Evolutionary conservation across 1,140 invertebrate genomes (phyloP).

Genomic region (Sycobia sp.): DNA sequence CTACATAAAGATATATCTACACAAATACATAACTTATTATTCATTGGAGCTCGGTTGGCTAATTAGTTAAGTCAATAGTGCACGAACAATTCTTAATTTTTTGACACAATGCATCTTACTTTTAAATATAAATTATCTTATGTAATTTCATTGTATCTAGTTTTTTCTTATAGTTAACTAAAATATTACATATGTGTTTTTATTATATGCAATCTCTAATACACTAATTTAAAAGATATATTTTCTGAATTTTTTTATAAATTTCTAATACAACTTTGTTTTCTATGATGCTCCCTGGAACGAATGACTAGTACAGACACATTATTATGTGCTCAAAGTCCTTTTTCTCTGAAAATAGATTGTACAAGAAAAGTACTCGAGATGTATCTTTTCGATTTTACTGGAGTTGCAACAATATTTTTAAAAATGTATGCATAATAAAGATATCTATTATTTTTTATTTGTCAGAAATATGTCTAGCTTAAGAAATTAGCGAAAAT

Average conservation of each 20-base stretch:
- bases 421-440: slow-evolving; percentile 15
- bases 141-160: too few species aligned
- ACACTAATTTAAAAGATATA: slow-evolving; percentile 26
- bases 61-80: too few species aligned
- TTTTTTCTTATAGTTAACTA: slow-evolving; percentile 15
- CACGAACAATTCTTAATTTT: too few species aligned
- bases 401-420: too few species aligned
- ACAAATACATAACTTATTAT: too few species aligned
- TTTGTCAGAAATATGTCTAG: too few species aligned
- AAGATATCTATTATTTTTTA: neutral
- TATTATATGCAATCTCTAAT: slow-evolving; percentile 20
- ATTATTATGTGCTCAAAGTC: slow-evolving; percentile 32
- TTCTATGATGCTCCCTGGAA: slow-evolving; percentile 30
- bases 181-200: slow-evolving; percentile 18
- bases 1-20: too few species aligned
- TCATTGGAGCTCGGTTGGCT: too few species aligned
- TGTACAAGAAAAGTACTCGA: slow-evolving; percentile 25
- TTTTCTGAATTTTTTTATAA: slow-evolving; percentile 15
- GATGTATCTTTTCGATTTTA: too few species aligned
- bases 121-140: too few species aligned
- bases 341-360: slow-evolving; percentile 28
- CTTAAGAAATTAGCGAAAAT: neutral
- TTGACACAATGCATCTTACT: too few species aligned
- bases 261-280: slow-evolving; percentile 25
- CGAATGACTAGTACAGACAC: slow-evolving; percentile 39